Base-by-base conservation (phyloP, 2,888 invertebrate genomes). In the Seira musarum region DNA sequence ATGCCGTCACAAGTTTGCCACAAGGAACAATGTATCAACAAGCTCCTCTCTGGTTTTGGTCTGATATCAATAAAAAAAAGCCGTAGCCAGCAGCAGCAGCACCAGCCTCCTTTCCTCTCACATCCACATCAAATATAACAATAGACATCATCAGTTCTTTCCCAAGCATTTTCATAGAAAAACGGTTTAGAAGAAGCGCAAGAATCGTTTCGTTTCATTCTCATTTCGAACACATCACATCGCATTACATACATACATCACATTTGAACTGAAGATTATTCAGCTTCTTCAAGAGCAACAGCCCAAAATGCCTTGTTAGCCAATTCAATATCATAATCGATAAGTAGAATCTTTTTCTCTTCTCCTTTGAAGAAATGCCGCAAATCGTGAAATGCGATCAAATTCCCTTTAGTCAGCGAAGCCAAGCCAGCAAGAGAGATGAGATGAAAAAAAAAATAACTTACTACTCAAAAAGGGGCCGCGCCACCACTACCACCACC, bases 361-460 rank as follows among this genome's bases (percentile, higher is more conserved):
- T 74, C 81, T 82, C 79, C 79, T 84, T 84, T 82, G 82, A 78
- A 72, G 71, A 75, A 81, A 81, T 78, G 84, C 84, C 84, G 84
- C 84, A 84, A 84, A 84, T 84, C 82, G 80, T 84, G 84, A 84
- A 84, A 84, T 82, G 84, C 84, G 84, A 84, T 84, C 84, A 84
- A 82, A 84, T 80, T 83, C 81, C 78, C 81, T 81, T 68, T 66
- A 83, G 80, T 73, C 67, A 80, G 60, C 46, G 65, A 65, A 25
- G 40, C 35, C 53, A 46, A 13, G 53, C 71, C n/a, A n/a, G n/a
- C n/a, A 66, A 24, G 17, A 21, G 49, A 30, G 25, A 40, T n/a
- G n/a, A 60, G 30, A 67, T 67, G 67, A 70, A 69, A 68, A 76
- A 76, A 70, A 75, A 76, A 76, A 70, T 65, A 78, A 57, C 67